Evolutionary conservation across 2,113 vertebrate genomes (phyloP).

Genomic region (Mirounga angustirostris): DNA sequence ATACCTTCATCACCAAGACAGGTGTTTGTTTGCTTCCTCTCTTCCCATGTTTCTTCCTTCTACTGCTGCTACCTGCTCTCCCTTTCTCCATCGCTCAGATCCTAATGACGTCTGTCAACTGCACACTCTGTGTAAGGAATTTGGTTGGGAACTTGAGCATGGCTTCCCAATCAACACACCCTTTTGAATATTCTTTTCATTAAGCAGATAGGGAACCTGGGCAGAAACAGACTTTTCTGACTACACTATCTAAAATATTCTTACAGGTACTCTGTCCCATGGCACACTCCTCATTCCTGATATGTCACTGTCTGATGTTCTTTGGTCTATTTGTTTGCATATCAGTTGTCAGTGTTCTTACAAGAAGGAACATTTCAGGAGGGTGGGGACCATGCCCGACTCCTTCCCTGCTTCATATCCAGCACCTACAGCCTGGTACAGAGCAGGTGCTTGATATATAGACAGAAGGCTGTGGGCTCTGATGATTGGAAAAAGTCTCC

Average conservation of each 20-base stretch:
- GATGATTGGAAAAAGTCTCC: not conserved
- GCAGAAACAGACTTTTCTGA: not conserved
- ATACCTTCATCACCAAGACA: not conserved
- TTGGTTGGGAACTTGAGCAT: not conserved
- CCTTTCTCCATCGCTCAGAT: not conserved
- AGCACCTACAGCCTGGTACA: not conserved
- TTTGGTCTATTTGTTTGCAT: not conserved
- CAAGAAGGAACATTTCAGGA: not conserved
- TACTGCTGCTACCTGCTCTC: not conserved
- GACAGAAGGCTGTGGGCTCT: not conserved
- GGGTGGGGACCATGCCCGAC: no score
- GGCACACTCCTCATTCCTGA: not conserved
- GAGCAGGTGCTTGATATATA: not conserved
- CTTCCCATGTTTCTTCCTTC: not conserved
- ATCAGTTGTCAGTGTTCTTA: not conserved
- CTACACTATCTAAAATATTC: not conserved
- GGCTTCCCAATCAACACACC: not conserved
- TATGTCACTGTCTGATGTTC: not conserved
- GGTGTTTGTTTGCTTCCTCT: not conserved
- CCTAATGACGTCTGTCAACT: not conserved
- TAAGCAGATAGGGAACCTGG: not conserved
- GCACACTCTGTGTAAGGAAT: not conserved
- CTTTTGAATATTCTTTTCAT: not conserved
- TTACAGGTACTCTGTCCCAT: not conserved
- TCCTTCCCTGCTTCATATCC: not conserved